Conservation (phyloP, 2,888 invertebrate genomes). For the Lasioglossum calceatum region DNA sequence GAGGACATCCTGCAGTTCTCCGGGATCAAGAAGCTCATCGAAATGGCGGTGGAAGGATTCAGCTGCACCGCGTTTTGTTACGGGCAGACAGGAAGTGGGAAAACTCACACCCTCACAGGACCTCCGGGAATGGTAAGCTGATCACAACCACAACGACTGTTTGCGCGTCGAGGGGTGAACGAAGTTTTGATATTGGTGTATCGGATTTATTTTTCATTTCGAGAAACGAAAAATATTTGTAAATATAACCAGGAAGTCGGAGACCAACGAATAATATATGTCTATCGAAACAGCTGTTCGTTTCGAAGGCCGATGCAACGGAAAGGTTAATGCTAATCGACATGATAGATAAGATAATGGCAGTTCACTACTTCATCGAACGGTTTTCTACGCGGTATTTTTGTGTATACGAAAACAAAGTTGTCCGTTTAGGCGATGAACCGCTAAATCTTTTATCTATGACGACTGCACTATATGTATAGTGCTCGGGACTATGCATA, state of each 20-base stretch:
- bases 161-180: background rate
- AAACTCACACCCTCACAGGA: slow-evolving; percentile 97
- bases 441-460: background rate
- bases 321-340: slow-evolving; percentile 62
- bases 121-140: slow-evolving; percentile 91
- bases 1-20: slow-evolving; percentile 95
- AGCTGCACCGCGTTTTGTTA: slow-evolving; percentile 98
- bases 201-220: background rate
- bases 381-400: background rate
- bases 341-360: slow-evolving; percentile 68
- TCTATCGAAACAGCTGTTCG: slow-evolving; percentile 34
- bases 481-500: too few species aligned
- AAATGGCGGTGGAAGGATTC: slow-evolving; percentile 98
- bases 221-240: background rate
- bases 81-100: slow-evolving; percentile 98
- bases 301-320: slow-evolving; percentile 50
- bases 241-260: slow-evolving; percentile 6
- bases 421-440: background rate
- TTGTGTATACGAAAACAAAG: background rate
- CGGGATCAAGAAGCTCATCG: slow-evolving; percentile 94
- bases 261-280: slow-evolving; percentile 41
- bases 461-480: background rate
- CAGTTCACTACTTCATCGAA: slow-evolving; percentile 29
- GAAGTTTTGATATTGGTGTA: background rate
- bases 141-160: too few species aligned